Evolutionary conservation across 2,888 invertebrate genomes (phyloP).

Genomic region (Heliconius erato): DNA sequence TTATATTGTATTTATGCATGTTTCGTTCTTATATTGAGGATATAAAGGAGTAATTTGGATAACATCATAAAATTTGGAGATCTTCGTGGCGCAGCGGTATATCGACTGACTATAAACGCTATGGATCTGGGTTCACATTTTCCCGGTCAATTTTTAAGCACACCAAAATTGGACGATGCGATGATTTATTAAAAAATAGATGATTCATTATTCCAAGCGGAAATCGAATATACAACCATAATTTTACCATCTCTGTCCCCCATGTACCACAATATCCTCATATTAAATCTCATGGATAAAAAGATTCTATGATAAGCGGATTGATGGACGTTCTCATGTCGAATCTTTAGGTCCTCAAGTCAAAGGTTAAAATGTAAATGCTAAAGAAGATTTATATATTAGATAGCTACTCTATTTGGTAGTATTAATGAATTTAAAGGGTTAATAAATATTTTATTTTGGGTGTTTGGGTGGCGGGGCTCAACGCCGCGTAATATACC

Average conservation of each 20-base stretch:
- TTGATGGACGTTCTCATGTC: not conserved
- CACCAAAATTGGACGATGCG: no score
- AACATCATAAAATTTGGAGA: no score
- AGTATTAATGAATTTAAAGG: not conserved
- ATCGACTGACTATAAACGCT: no score
- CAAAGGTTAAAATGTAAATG: conserved; percentile 3
- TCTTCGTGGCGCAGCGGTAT: not conserved
- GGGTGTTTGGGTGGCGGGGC: no score
- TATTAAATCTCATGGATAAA: not conserved
- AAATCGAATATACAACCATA: not conserved
- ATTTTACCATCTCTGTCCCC: not conserved
- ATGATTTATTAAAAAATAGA: no score
- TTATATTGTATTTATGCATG: not conserved
- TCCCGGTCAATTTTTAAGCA: no score
- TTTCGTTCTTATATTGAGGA: not conserved
- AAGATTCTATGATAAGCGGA: not conserved
- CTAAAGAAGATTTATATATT: not conserved
- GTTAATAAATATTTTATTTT: no score
- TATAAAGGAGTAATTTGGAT: no score
- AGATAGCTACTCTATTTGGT: not conserved
- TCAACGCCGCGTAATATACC: no score
- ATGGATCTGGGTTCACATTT: no score
- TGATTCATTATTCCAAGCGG: not conserved
- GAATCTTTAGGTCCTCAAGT: no score
- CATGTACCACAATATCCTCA: not conserved